Percentiles rank a stretch among this genome's conserved stretches.
Conservation (phyloP, 2,797 vertebrate genomes). For the Nasua narica region DNA sequence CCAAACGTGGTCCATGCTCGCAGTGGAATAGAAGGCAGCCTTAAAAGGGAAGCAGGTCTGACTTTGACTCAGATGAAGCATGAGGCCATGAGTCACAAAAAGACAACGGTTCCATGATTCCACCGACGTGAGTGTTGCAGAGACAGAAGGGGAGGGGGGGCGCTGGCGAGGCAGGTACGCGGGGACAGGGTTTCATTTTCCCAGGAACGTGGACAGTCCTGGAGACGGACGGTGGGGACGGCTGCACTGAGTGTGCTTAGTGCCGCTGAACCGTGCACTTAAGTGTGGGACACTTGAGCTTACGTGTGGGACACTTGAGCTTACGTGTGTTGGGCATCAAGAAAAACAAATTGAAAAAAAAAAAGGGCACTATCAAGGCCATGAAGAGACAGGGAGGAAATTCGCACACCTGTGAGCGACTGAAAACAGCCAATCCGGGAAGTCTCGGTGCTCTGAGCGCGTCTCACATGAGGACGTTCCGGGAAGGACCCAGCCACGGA, state of each 20-base stretch:
- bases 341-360: background rate
- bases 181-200: background rate
- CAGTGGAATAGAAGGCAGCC: no score
- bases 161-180: no score
- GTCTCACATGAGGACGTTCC: no score
- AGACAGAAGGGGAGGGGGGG: background rate
- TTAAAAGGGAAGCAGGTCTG: background rate
- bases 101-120: no score
- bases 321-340: background rate
- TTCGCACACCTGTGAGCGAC: background rate
- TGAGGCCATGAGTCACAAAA: background rate
- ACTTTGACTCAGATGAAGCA: fast-evolving
- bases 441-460: fast-evolving
- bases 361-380: no score
- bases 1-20: background rate
- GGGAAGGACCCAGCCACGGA: background rate
- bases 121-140: no score
- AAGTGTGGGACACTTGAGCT: no score
- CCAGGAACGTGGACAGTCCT: background rate
- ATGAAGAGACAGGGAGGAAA: background rate
- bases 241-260: background rate
- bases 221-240: background rate
- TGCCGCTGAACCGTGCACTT: no score
- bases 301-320: background rate
- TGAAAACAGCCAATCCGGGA: background rate